Evolutionary conservation across 2,797 vertebrate genomes (phyloP), one percentile per base, ranked within the genome.

Genomic region (Ctenochaetus hawaiiensis): DNA sequence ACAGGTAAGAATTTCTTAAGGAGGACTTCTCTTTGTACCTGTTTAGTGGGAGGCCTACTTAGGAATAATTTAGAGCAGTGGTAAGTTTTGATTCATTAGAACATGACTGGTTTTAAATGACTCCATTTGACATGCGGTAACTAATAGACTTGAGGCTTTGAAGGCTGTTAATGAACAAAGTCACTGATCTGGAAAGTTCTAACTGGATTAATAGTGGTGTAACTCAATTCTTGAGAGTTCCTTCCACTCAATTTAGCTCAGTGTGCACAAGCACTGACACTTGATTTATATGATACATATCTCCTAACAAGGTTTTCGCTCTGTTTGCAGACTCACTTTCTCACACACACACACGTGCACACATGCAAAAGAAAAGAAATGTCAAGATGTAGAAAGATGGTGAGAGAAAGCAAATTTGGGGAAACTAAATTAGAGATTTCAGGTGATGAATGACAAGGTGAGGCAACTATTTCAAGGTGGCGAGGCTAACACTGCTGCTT

Each of bases 81-180:
- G 26, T 45, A 71, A 74, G 74, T 30, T 30, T 82, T 87, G 85
- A 87, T 83, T 89, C 80, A 90, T 90, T 89, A 82, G 58, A 78
- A 91, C 61, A 63, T 65, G 77, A 78, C 77, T 80, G 45, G 54
- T 79, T 83, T 91, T 87, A 89, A 94, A 93, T 86, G 81, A 86
- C 82, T 92, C 74, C 62, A 61, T 87, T 80, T 93, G 91, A 92
- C 87, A 79, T 62, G 71, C 86, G 78, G 77, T 80, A 84, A 87
- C 89, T 88, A 91, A 92, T 88, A 87, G 88, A 86, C 87, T 77
- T 69, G 67, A 83, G 37, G 80, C 68, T 88, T 89, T 89, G 86
- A 87, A 91, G 83, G 83, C 81, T 86, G 83, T 77, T 93, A 93
- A 93, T 91, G 90, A 93, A 90, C 84, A 89, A 85, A 91, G 62